Conservation (phyloP, 1,140 invertebrate species). For the Papilio glaucus region DNA sequence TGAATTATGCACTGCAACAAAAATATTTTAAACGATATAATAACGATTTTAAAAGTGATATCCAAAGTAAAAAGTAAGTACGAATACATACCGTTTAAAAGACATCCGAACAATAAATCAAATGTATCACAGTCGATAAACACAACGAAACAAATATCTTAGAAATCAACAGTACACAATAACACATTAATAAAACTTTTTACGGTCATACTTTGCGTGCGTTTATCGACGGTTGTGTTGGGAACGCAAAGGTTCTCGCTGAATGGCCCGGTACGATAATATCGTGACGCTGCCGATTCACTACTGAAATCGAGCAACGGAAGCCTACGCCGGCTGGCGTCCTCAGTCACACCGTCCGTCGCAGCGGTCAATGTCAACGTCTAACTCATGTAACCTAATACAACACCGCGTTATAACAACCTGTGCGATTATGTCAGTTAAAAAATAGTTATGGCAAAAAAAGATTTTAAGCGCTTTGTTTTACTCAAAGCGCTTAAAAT, state of each 20-base stretch:
- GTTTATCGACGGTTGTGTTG: neutral
- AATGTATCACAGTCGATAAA: neutral
- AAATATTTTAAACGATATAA: too few species aligned
- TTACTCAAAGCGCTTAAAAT: too few species aligned
- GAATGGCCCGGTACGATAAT: slow-evolving; percentile 22
- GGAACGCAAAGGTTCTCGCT: neutral
- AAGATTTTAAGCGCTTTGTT: neutral
- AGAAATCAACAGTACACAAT: slow-evolving; percentile 14
- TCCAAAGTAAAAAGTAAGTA: neutral
- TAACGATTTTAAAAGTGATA: too few species aligned
- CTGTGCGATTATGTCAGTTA: neutral
- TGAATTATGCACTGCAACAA: too few species aligned
- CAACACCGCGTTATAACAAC: neutral
- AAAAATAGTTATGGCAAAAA: neutral
- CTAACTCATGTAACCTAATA: neutral
- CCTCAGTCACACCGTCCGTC: slow-evolving; percentile 23
- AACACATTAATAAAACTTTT: slow-evolving; percentile 17
- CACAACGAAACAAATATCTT: neutral
- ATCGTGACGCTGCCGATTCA: slow-evolving; percentile 30
- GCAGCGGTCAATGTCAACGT: slow-evolving; percentile 25
- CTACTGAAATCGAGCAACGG: slow-evolving; percentile 27
- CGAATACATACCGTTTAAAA: neutral
- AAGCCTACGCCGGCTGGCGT: slow-evolving; percentile 15
- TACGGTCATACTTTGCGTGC: slow-evolving; percentile 10
- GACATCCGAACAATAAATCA: slow-evolving; percentile 4